These are phyloP conservation scores for Caranx ignobilis DNA, from an alignment of 2,113 vertebrate species.

Conservation along the genomic window DNA sequence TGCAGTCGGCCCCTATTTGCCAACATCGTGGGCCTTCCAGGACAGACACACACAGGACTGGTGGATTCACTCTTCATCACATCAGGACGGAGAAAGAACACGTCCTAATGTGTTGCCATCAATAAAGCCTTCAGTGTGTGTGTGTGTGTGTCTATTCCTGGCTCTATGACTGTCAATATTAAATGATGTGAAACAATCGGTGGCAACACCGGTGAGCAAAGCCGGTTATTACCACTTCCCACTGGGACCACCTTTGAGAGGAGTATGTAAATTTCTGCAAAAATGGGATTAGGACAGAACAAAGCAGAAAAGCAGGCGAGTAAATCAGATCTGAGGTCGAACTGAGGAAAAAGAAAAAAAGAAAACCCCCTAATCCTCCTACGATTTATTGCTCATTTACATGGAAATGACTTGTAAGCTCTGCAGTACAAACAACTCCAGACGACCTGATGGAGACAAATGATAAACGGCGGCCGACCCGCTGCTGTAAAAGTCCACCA, in stretches of 20 bases:
- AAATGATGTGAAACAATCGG: constrained; percentile 25
- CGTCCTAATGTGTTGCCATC: neutral
- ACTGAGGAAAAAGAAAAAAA: constrained; percentile 1
- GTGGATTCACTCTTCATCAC: constrained; percentile 17
- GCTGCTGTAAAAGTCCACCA: neutral
- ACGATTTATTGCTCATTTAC: neutral
- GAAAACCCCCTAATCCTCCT: neutral
- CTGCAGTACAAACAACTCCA: neutral
- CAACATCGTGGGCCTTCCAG: constrained; percentile 10
- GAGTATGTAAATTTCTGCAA: neutral
- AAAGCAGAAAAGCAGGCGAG: neutral
- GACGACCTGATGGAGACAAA: neutral
- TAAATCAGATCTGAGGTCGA: too few relatives aligned
- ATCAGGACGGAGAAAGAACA: constrained; percentile 1
- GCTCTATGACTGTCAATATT: constrained; percentile 30
- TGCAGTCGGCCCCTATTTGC: constrained; percentile 20
- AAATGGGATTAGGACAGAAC: neutral
- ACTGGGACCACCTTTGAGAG: constrained; percentile 6
- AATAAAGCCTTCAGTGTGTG: constrained; percentile 5
- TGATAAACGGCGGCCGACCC: too few relatives aligned
- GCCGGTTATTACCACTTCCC: constrained; percentile 10
- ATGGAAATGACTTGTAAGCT: neutral
- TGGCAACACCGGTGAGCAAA: neutral
- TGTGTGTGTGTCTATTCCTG: constrained; percentile 13
- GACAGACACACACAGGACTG: constrained; percentile 1